A percentile compares a stretch with the other conserved stretches of the same genome.
phyloP scores from a whole-genome alignment of 2,113 vertebrate species.

The Chaenogobius annularis region DNA sequence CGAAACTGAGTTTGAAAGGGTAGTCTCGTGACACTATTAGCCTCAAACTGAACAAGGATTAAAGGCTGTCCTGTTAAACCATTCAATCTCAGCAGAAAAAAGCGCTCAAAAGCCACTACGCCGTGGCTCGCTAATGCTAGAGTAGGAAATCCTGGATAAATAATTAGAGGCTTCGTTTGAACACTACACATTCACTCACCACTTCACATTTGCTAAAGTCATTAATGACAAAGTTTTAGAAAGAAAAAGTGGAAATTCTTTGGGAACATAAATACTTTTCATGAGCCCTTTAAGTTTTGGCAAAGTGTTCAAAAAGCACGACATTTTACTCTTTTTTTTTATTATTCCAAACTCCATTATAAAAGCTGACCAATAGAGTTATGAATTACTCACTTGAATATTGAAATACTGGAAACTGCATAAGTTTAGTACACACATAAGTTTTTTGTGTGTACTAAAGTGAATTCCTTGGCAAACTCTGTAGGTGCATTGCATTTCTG shows the following conservation, averaged over 20 bases:
- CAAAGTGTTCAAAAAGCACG: background rate
- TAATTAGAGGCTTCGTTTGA: slow-evolving; percentile 79
- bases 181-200: slow-evolving; percentile 69
- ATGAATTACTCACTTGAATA: slow-evolving; percentile 11
- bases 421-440: too few relatives aligned
- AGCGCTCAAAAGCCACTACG: slow-evolving; percentile 64
- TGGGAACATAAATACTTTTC: slow-evolving; percentile 80
- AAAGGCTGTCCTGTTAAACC: slow-evolving; percentile 67
- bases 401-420: background rate
- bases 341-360: slow-evolving; percentile 14
- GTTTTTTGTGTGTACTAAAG: slow-evolving; percentile 57
- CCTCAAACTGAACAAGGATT: slow-evolving; percentile 47
- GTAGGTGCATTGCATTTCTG: slow-evolving; percentile 62
- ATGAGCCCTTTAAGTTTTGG: slow-evolving; percentile 53
- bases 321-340: background rate
- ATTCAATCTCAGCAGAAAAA: slow-evolving; percentile 63
- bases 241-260: slow-evolving; percentile 73
- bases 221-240: slow-evolving; percentile 81
- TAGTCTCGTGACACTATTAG: slow-evolving; percentile 9
- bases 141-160: slow-evolving; percentile 80
- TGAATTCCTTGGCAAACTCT: slow-evolving; percentile 60
- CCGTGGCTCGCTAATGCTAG: slow-evolving; percentile 75
- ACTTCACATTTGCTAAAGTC: slow-evolving; percentile 81
- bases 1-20: background rate
- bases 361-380: slow-evolving; percentile 5